phyloP scores from a whole-genome alignment of 2,888 invertebrate species.

The Parasteatoda lunata region DNA sequence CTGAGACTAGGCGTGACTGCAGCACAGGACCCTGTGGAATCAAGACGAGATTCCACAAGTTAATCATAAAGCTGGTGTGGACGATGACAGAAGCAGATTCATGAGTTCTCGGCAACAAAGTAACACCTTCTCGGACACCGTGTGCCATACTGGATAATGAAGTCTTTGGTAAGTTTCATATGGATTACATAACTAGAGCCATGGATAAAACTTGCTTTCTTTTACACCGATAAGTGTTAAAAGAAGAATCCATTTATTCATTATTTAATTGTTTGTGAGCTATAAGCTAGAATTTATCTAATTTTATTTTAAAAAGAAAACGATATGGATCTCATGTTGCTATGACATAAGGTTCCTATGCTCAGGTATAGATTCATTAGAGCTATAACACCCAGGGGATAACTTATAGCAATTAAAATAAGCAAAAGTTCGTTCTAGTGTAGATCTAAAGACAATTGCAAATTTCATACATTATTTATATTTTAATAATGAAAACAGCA shows the following conservation, averaged over 20 bases:
- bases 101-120: constrained; percentile 19
- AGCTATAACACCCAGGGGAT: no score
- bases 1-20: constrained; percentile 35
- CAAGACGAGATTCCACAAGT: constrained; percentile 30
- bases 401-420: no score
- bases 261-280: no score
- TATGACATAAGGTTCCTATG: no score
- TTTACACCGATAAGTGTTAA: neutral
- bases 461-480: no score
- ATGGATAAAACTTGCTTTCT: neutral
- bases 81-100: neutral
- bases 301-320: no score
- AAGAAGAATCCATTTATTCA: neutral
- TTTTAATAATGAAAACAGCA: no score
- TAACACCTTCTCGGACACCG: constrained; percentile 8
- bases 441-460: no score
- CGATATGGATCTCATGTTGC: neutral
- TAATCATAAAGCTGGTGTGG: constrained; percentile 35
- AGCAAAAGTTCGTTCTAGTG: no score
- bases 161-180: constrained; percentile 13
- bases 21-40: constrained; percentile 6
- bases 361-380: no score
- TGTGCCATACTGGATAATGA: constrained; percentile 28
- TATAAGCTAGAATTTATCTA: no score
- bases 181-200: neutral